Evolutionary conservation across 1,140 invertebrate genomes (phyloP).

Genomic region (Pachyrhynchus sulphureomaculatus): DNA sequence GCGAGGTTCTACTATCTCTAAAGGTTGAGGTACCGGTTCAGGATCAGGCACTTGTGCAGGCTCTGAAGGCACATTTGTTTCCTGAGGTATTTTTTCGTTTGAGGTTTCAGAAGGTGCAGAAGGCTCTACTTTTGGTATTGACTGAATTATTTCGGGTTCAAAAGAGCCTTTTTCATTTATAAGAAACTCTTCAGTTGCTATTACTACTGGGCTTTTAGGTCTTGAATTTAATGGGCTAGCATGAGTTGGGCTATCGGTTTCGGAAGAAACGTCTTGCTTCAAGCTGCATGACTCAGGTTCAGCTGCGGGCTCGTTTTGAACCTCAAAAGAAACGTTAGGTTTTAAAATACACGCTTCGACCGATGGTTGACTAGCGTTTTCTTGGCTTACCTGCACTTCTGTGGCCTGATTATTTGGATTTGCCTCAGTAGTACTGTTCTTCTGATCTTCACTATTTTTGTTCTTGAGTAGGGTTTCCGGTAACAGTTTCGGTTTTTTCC

Average conservation of each 20-base stretch:
- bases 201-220: not conserved
- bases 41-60: not conserved
- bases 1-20: not conserved
- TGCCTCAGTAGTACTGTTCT: not conserved
- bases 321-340: no score
- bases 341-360: not conserved
- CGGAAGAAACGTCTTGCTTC: not conserved
- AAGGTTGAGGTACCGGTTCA: not conserved
- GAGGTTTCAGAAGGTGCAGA: not conserved
- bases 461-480: not conserved
- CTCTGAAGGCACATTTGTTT: not conserved
- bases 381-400: not conserved
- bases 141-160: not conserved
- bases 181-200: constrained; percentile 10
- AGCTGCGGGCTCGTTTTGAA: no score
- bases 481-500: constrained; percentile 13
- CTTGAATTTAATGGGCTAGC: no score
- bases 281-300: constrained; percentile 8
- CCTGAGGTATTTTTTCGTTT: not conserved
- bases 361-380: not conserved
- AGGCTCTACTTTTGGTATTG: not conserved
- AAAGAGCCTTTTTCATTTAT: not conserved
- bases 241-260: not conserved
- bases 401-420: no score
- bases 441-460: not conserved